Evolutionary conservation across 23 tunicate species (phyloP), one percentile per base, ranked within the genome.

Genomic region (Trididemnum miniatum): DNA sequence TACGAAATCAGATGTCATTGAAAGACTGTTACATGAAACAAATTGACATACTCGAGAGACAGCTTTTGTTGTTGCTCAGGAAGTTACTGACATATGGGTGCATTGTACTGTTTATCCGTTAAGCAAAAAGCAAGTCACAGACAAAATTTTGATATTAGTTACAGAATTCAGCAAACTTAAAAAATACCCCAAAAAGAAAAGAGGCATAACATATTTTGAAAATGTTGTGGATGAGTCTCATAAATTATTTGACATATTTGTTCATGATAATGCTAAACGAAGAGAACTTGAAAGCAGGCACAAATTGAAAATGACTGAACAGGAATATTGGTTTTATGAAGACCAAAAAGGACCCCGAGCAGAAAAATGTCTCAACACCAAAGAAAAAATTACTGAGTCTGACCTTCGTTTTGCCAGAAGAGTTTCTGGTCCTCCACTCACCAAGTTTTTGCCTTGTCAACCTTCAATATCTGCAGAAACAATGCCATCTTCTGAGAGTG

Each of bases 391-490:
- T 12, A 49, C 57, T 9, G 57, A 49, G 18, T 49, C 57, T 49
- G 57, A 49, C 57, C 38, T 49, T 49, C 18, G 57, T 34, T 35
- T 71, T 38, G 35, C 49, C 7, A 71, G 49, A 24, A 20, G 24
- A 20, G 34, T 31, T 20, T 34, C 35, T 9, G 39, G 77, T 30
- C 9, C 31, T 40, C 34, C 7, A 31, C 4, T 31, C 7, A 30
- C 34, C 38, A 31, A 20, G 9, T 28, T 31, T 24, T 24, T 30
- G 38, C 31, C n/a, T n/a, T n/a, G n/a, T n/a, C n/a, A n/a, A 5
- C 24, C 35, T 30, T 30, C 77, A 71, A 71, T 40, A 5, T 71
- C 35, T 71, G 35, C 35, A 40, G 77, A 71, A 71, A 35, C 34
- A 30, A 34, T 30, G 23, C 5, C 38, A 24, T 20, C 77, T 30